A percentile compares a stretch with the other conserved stretches of the same genome.
Evolutionary conservation across 2,888 invertebrate genomes (phyloP).

Genomic region (Calephelis perditalis): DNA sequence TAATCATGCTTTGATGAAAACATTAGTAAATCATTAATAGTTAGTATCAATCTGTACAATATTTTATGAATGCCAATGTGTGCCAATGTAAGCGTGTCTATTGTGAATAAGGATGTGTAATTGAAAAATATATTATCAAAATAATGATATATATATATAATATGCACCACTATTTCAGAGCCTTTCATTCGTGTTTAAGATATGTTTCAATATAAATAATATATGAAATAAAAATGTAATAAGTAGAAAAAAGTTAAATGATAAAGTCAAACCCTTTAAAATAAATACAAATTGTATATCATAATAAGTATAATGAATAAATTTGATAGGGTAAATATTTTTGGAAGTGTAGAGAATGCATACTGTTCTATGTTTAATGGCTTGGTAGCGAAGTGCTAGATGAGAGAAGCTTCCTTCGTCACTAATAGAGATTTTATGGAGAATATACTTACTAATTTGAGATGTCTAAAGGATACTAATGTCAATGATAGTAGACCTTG

Average conservation of each 20-base stretch:
- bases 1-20: not conserved
- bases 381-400: constrained; percentile 16
- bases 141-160: too few species aligned
- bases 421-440: constrained; percentile 1
- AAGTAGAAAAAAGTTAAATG: too few species aligned
- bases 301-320: too few species aligned
- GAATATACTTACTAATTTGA: not conserved
- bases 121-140: not conserved
- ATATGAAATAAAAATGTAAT: too few species aligned
- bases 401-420: constrained; percentile 19
- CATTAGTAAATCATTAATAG: constrained; percentile 2
- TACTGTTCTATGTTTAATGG: not conserved
- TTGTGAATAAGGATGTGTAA: not conserved
- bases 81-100: constrained; percentile 2
- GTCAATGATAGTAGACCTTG: constrained; percentile 1
- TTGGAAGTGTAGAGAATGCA: not conserved
- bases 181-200: too few species aligned
- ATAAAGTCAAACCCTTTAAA: too few species aligned
- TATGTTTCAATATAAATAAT: too few species aligned
- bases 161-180: too few species aligned
- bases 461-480: not conserved
- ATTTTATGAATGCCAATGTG: not conserved
- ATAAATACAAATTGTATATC: too few species aligned
- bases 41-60: constrained; percentile 8
- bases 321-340: not conserved